Conservation (phyloP, 2,113 vertebrate genomes). For the Laticauda colubrina region DNA sequence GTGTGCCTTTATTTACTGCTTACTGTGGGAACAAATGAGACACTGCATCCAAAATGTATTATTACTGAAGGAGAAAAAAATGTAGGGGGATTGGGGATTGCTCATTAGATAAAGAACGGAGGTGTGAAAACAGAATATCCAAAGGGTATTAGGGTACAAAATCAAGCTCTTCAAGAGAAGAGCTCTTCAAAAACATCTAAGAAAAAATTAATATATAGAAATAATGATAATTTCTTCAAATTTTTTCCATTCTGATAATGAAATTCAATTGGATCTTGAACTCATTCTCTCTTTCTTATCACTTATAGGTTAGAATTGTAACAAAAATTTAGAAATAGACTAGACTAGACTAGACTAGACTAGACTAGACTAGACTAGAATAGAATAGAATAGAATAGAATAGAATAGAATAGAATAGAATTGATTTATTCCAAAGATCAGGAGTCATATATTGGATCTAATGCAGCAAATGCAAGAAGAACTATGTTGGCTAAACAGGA, state of each 20-base stretch:
- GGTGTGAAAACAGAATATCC: not conserved
- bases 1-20: not conserved
- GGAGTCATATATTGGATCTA: too few relatives aligned
- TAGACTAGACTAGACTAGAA: too few relatives aligned
- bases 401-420: too few relatives aligned
- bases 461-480: too few relatives aligned
- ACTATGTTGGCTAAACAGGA: too few relatives aligned
- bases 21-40: not conserved
- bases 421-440: too few relatives aligned
- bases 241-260: not conserved
- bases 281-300: not conserved
- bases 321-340: not conserved
- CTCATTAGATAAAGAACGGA: not conserved
- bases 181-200: too few relatives aligned
- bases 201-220: too few relatives aligned
- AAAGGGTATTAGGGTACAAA: not conserved
- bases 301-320: not conserved
- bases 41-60: not conserved
- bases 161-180: not conserved
- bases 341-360: too few relatives aligned
- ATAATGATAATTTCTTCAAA: not conserved
- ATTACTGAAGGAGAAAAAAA: not conserved
- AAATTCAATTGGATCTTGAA: not conserved
- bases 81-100: not conserved
- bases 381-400: too few relatives aligned